Base-by-base conservation (phyloP, 2,888 invertebrate species). In the Eupeodes latifasciatus region DNA sequence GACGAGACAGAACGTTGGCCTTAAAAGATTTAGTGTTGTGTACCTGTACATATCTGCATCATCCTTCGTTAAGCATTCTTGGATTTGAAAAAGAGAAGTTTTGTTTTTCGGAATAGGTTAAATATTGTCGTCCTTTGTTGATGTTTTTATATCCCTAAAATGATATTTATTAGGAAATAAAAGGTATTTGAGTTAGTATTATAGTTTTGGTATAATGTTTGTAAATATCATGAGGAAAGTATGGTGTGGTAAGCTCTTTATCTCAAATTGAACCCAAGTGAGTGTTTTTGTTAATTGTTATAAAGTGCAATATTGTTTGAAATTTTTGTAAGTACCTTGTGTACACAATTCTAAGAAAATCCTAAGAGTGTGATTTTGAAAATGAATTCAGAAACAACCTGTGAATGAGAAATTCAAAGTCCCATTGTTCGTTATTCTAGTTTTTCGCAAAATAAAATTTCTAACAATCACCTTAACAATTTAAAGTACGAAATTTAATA, bases 31-130 rank as follows among this genome's bases (percentile, higher is more conserved):
- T 55, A 71, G 59, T 83, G 53, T 40, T 53, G 77, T 36, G 16
- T 49, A 55, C 87, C 81, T 87, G 16, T 49, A 55, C 87, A 87
- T 87, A 61, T 83, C 59, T 74, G 53, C 64, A 59, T 82, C 80
- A 84, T 72, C 75, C 83, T 71, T 55, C 71, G 80, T 72, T 69
- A 66, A 80, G 61, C 87, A 87, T 87, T 77, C 84, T 84, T 44
- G 55, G 40, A 36, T n/a, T 59, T n/a, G 51, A n/a, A 47, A 47
- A 69, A 16, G 27, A 59, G 14, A 5, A 4, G 14, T 27, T 72
- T 59, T 59, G 27, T 27, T 47, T 59, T 36, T 36, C 0, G 53
- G 12, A 14, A 7, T 27, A 27, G 27, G 12, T 34, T 40, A 40
- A 40, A 34, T 57, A 27, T 6, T 11, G 0, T 53, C 9, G 16